Percentiles rank a stretch among this genome's conserved stretches.
phyloP scores from a whole-genome alignment of 2,888 invertebrate species.

The Mesochorus sp. region DNA sequence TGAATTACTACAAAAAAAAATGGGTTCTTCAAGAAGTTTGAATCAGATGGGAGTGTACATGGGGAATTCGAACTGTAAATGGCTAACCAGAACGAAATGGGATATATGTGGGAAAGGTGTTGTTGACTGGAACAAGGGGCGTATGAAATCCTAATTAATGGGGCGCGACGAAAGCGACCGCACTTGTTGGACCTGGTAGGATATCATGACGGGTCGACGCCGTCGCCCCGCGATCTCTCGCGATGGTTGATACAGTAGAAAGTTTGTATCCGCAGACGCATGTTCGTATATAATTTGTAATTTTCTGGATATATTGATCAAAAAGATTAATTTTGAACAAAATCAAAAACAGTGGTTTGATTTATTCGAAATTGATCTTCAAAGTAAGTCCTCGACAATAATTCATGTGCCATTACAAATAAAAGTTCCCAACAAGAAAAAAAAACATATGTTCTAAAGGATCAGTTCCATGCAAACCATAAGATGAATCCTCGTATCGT shows the following conservation, averaged over 20 bases:
- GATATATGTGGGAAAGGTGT: constrained; percentile 62
- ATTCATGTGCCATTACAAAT: too few species aligned
- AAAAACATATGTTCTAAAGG: too few species aligned
- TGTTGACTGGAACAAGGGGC: neutral
- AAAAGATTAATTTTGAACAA: too few species aligned
- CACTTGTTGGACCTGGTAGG: neutral
- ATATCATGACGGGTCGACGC: neutral
- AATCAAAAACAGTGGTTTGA: too few species aligned
- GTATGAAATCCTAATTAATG: constrained; percentile 43
- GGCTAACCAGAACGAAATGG: constrained; percentile 72
- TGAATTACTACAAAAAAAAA: too few species aligned
- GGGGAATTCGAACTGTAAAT: constrained; percentile 69
- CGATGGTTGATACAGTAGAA: neutral
- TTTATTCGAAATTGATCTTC: too few species aligned
- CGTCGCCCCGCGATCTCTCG: neutral
- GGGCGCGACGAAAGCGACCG: constrained; percentile 37
- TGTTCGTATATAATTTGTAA: neutral
- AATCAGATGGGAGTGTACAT: neutral
- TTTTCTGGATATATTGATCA: too few species aligned
- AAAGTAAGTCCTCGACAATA: too few species aligned
- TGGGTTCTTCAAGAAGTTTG: neutral
- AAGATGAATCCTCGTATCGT: constrained; percentile 8
- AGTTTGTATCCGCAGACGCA: neutral
- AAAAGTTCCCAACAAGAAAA: too few species aligned
- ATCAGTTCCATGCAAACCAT: too few species aligned